Evolutionary conservation across 2,797 vertebrate species (phyloP).

Genomic region (Megaceryle alcyon): DNA sequence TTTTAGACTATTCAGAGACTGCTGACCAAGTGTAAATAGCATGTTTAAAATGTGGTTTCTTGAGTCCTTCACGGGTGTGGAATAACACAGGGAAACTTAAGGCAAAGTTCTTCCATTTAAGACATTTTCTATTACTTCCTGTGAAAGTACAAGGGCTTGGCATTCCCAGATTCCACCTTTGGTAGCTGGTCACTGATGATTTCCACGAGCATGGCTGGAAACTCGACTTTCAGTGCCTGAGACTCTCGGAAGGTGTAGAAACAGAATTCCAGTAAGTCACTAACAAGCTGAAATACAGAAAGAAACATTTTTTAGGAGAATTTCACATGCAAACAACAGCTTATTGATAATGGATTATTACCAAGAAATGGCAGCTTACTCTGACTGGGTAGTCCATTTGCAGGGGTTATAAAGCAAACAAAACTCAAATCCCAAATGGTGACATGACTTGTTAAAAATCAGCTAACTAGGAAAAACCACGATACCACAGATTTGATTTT

Average conservation of each 20-base stretch:
- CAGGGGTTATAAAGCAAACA: not conserved
- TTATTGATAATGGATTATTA: not conserved
- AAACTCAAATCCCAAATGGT: not conserved
- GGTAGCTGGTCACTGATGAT: slow-evolving; percentile 99
- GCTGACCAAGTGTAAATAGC: slow-evolving; percentile 70
- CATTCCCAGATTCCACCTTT: slow-evolving; percentile 98
- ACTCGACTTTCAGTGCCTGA: slow-evolving; percentile 97
- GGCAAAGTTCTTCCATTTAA: slow-evolving; percentile 82
- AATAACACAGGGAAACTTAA: slow-evolving; percentile 83
- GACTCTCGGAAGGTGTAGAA: slow-evolving; percentile 99
- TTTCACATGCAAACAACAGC: not conserved
- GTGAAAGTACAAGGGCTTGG: slow-evolving; percentile 98
- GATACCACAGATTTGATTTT: not conserved
- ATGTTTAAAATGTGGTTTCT: slow-evolving; percentile 75
- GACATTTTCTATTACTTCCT: slow-evolving; percentile 90
- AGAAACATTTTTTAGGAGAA: not conserved
- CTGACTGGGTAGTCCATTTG: not conserved
- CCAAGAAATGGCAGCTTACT: not conserved
- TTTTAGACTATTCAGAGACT: slow-evolving; percentile 75
- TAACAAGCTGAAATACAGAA: slow-evolving; percentile 87
- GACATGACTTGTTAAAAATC: not conserved
- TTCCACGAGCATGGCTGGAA: slow-evolving; percentile 99
- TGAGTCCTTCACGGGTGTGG: slow-evolving; percentile 79
- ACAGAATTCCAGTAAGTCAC: slow-evolving; percentile 95
- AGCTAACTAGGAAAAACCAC: not conserved